Evolutionary conservation across 2,888 invertebrate genomes (phyloP).

Genomic region (Perizoma affinitatum): DNA sequence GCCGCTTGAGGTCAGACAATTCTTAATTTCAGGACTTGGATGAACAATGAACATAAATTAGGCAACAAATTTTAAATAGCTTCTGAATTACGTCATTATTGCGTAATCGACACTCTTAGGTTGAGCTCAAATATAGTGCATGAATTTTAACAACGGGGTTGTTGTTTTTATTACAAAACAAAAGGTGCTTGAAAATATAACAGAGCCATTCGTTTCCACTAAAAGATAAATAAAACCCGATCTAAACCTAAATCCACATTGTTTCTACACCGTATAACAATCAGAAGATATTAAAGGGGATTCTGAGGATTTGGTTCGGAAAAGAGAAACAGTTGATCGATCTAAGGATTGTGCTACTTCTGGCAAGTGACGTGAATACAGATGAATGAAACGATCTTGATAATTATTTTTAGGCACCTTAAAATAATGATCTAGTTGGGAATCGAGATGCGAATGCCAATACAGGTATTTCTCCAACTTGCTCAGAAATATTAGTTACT

Average conservation of each 20-base stretch:
- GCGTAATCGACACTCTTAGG: conserved; percentile 49
- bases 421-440: conserved; percentile 26
- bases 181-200: conserved; percentile 30
- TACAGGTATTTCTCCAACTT: conserved; percentile 14
- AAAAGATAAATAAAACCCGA: conserved; percentile 25
- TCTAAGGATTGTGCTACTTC: conserved; percentile 35
- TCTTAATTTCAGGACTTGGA: conserved; percentile 34
- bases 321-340: conserved; percentile 32
- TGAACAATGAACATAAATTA: conserved; percentile 37
- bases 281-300: conserved; percentile 24
- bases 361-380: conserved; percentile 37
- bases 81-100: conserved; percentile 44
- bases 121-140: conserved; percentile 40
- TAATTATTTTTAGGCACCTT: conserved; percentile 34
- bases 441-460: conserved; percentile 34
- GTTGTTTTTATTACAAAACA: conserved; percentile 34
- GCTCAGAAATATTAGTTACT: conserved; percentile 14
- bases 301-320: conserved; percentile 27
- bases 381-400: conserved; percentile 39
- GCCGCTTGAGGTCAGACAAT: conserved; percentile 11
- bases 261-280: conserved; percentile 17
- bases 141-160: conserved; percentile 25
- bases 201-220: conserved; percentile 24
- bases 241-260: conserved; percentile 17
- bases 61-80: conserved; percentile 37